phyloP scores from a whole-genome alignment of 2,797 vertebrate species.

The Neostethus bicornis region DNA sequence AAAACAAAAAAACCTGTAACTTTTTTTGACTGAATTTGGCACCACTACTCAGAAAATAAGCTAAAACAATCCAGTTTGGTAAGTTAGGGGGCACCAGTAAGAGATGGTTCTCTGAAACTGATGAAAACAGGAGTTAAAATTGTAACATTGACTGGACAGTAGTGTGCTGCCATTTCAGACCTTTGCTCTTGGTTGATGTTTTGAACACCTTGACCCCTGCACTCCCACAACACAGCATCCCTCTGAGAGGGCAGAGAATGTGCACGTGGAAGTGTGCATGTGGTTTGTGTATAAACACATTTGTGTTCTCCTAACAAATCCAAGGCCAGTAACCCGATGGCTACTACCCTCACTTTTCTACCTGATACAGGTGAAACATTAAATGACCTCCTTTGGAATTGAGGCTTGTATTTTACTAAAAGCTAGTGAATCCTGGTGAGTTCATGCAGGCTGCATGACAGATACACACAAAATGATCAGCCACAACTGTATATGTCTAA shows the following conservation, averaged over 20 bases:
- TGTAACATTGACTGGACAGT: constrained; percentile 18
- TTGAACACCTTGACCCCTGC: constrained; percentile 60
- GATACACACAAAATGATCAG: constrained; percentile 4
- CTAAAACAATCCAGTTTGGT: background rate
- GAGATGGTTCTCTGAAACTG: no score
- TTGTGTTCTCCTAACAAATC: constrained; percentile 47
- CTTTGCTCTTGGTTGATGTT: constrained; percentile 52
- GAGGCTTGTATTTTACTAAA: background rate
- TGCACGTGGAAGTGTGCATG: constrained; percentile 9
- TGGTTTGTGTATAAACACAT: constrained; percentile 46
- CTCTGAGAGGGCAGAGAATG: constrained; percentile 24
- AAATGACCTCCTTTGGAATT: background rate
- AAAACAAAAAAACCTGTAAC: no score
- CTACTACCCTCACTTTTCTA: constrained; percentile 13
- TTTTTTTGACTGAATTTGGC: background rate
- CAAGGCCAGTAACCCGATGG: constrained; percentile 27
- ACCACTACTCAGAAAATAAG: background rate
- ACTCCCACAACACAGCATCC: constrained; percentile 38
- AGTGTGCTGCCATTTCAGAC: constrained; percentile 35
- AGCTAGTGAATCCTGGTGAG: no score
- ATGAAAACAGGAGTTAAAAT: constrained; percentile 1
- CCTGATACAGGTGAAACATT: background rate
- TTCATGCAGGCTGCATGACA: no score
- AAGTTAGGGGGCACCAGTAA: no score
- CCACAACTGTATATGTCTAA: constrained; percentile 38